Evolutionary conservation across 2,797 vertebrate species (phyloP), one percentile per base, ranked within the genome.

Genomic region (Cossypha polioptera): DNA sequence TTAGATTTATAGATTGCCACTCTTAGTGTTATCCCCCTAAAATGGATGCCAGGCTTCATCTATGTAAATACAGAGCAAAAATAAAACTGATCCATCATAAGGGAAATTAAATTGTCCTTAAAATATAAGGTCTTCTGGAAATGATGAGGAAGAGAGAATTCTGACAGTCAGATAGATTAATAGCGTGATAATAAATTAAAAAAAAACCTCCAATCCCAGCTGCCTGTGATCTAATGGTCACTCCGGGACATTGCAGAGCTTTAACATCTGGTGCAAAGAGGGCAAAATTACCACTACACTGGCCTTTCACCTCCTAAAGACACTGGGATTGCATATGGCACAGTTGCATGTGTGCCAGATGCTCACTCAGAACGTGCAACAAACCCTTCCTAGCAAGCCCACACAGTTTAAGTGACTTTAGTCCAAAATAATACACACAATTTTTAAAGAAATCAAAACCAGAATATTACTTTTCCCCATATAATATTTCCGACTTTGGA

Each of bases 261-360:
- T 89, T 95, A 95, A 97, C 95, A 97, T 96, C 95, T 97, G 96
- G 88, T 88, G 65, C 68, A 96, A 97, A 96, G 68, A 79, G 92
- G 91, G 87, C 91, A 97, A 96, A 91, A 97, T 96, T 96, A 90
- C 92, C 95, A 92, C 90, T 86, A 87, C 88, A 90, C 43, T 95
- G 92, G 95, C 93, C 94, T 96, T 96, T 97, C 95, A 96, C 95
- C 95, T 95, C 77, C 91, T 83, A 76, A 84, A 95, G 94, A 51
- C 88, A 80, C 76, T 8, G 21, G 62, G 71, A 66, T 38, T 95
- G 94, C 89, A 94, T 86, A 77, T 89, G 91, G 77, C 78, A 77
- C 61, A 73, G 45, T 75, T 84, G 73, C 75, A 43, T 48, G 40
- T 0, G 2, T 38, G 65, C 76, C 94, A 94, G 95, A 90, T 90